A percentile compares a stretch with the other conserved stretches of the same genome.
phyloP scores from a whole-genome alignment of 2,888 invertebrate species.

The Lasiommata megera region DNA sequence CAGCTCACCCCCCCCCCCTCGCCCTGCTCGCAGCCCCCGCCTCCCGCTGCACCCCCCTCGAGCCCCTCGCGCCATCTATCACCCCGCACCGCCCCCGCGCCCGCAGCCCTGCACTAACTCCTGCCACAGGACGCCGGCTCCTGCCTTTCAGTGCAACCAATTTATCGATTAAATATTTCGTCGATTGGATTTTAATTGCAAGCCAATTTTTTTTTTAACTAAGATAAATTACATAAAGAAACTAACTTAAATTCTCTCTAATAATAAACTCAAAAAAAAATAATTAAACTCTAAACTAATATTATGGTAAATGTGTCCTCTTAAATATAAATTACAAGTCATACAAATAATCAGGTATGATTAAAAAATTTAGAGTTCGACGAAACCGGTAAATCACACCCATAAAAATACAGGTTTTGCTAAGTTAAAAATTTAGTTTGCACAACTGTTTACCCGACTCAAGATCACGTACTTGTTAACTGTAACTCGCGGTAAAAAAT shows the following conservation, averaged over 20 bases:
- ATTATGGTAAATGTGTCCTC: too few relatives aligned
- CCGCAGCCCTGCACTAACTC: constrained; percentile 22
- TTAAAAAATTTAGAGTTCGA: too few relatives aligned
- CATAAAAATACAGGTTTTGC: neutral
- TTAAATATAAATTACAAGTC: neutral
- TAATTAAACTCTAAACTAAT: too few relatives aligned
- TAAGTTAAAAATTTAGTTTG: neutral
- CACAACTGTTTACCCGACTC: constrained; percentile 11
- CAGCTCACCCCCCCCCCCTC: constrained; percentile 37
- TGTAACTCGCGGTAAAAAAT: constrained; percentile 24
- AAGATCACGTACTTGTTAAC: constrained; percentile 11
- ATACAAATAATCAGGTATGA: too few relatives aligned
- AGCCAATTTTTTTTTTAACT: neutral
- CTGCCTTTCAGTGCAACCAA: constrained; percentile 9
- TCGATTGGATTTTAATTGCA: neutral
- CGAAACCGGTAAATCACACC: too few relatives aligned
- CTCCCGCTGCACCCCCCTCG: constrained; percentile 23
- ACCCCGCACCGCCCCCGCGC: constrained; percentile 20
- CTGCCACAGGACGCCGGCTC: constrained; percentile 25
- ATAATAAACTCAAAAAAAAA: too few relatives aligned
- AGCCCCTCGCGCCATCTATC: constrained; percentile 31
- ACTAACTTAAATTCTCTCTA: too few relatives aligned
- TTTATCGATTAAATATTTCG: neutral
- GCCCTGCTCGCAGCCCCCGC: constrained; percentile 28
- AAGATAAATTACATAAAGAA: too few relatives aligned